Evolutionary conservation across 1,140 invertebrate species (phyloP), one percentile per base, ranked within the genome.

Genomic region (Phymorhynchus buccinoides): DNA sequence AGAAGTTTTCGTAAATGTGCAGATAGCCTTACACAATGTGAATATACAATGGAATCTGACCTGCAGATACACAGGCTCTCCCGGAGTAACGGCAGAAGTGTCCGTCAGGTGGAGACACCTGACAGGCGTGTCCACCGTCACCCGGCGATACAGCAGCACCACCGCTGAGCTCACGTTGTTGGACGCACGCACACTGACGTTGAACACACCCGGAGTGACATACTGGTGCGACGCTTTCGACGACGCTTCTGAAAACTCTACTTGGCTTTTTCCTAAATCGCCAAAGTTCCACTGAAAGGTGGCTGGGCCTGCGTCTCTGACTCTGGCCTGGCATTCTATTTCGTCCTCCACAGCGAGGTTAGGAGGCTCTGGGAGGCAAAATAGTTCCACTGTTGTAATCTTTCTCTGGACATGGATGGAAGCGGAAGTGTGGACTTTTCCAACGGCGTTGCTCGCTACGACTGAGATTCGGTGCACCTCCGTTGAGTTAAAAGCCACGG

Each of bases 251-350:
- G 35, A n/a, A 30, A 32, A 66, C 41, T 80, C 75, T 56, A 84
- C 84, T 4, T 30, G 22, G 30, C 48, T 16, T n/a, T n/a, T n/a
- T n/a, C n/a, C n/a, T n/a, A n/a, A n/a, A n/a, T 84, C 84, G 1
- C 52, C 35, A n/a, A 84, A 84, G 39, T 66, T 30, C 84, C 84
- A 84, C 9, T 52, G 27, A 32, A 84, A 79, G 39, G 32, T 6
- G 32, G 44, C 56, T 56, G 41, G 42, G 27, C 32, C 78, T 3
- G 48, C 75, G 35, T 42, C n/a, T 0, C 42, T 27, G 1, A 84
- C 27, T 35, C 62, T 1, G 6, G 75, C 84, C 16, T 68, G 39
- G 32, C 84, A 84, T 12, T 16, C 30, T 18, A 84, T 9, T 41
- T 80, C 30, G 14, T 62, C 52, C 56, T 68, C 73, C 30, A 41